Evolutionary conservation across 2,113 vertebrate species (phyloP).

Genomic region (Asarcornis scutulata): DNA sequence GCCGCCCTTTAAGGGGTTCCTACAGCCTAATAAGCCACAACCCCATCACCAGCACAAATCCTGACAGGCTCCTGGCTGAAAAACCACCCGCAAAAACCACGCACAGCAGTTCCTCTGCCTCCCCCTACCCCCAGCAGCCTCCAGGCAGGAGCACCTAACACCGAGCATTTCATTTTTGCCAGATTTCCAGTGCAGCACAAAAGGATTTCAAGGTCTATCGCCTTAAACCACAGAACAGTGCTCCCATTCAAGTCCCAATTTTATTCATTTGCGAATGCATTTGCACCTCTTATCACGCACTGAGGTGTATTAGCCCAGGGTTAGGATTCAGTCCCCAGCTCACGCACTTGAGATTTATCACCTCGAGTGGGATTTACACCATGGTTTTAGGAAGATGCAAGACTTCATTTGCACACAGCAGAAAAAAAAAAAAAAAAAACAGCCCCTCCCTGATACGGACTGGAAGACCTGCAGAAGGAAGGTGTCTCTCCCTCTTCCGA

Average conservation of each 20-base stretch:
- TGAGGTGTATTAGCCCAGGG: neutral
- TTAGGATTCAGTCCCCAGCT: neutral
- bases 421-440: neutral
- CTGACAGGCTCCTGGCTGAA: neutral
- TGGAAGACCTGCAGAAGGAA: neutral
- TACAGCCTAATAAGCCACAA: neutral
- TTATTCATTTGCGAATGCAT: neutral
- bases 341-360: neutral
- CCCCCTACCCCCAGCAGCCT: neutral
- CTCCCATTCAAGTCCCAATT: neutral
- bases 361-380: neutral
- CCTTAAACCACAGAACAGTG: neutral
- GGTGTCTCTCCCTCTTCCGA: neutral
- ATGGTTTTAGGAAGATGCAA: neutral
- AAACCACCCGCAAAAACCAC: rapidly evolving
- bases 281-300: neutral
- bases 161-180: neutral
- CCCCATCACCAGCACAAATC: neutral
- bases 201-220: neutral
- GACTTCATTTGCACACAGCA: neutral
- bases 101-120: neutral
- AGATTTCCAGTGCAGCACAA: neutral
- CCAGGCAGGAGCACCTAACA: neutral
- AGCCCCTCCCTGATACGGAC: rapidly evolving
- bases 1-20: neutral